These are phyloP conservation scores for Papilio dardanus DNA, from an alignment of 1,140 invertebrate species.

Conservation along the genomic window DNA sequence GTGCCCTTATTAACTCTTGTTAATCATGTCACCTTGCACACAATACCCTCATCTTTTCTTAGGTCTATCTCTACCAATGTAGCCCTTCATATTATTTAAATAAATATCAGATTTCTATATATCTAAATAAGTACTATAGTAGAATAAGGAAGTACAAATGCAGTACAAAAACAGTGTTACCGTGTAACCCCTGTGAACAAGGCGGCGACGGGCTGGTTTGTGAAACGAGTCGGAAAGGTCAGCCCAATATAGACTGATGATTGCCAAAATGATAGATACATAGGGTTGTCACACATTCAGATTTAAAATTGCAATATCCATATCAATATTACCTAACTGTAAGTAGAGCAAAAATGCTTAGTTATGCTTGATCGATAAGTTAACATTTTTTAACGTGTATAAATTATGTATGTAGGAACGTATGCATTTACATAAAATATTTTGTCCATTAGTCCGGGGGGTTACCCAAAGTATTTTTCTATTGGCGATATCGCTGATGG, in stretches of 20 bases:
- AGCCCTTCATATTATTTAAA: no score
- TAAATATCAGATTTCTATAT: no score
- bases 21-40: no score
- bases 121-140: not conserved
- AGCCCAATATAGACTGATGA: constrained; percentile 54
- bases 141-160: constrained; percentile 20
- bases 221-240: constrained; percentile 57
- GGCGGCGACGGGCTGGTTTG: constrained; percentile 45
- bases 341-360: no score
- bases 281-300: constrained; percentile 6
- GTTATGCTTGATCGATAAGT: not conserved
- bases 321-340: no score
- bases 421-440: not conserved
- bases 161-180: constrained; percentile 25
- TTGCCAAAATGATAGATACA: constrained; percentile 53
- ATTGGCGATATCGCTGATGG: no score
- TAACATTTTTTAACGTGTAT: not conserved
- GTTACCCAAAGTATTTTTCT: no score
- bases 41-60: not conserved
- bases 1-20: no score
- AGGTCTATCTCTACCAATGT: no score
- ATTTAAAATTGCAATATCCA: not conserved
- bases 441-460: no score
- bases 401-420: not conserved
- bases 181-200: constrained; percentile 31